phyloP scores from a whole-genome alignment of 1,140 invertebrate species.

The Meloidogyne hapla region DNA sequence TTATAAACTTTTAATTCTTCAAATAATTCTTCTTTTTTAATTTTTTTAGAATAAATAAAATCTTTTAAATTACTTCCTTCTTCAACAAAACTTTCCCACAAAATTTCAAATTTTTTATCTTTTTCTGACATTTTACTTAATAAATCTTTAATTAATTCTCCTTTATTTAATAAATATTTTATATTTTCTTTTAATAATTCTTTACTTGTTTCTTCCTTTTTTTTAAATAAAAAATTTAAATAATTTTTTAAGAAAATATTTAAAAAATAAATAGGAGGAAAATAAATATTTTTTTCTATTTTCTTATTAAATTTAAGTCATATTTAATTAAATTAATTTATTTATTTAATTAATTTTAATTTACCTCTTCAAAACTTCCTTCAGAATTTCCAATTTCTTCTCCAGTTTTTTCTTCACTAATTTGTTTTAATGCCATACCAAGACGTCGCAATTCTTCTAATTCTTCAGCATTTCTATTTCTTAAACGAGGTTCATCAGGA shows the following conservation, averaged over 20 bases:
- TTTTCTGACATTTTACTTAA: conserved; percentile 22
- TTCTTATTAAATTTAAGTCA: too few relatives aligned
- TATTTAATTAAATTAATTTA: too few relatives aligned
- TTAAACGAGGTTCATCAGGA: neutral
- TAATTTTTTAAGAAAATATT: conserved; percentile 8
- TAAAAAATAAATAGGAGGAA: too few relatives aligned
- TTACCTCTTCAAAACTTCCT: neutral
- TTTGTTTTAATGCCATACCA: conserved; percentile 6
- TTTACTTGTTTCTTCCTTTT: conserved; percentile 17
- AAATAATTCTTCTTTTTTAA: neutral
- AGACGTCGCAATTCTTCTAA: neutral
- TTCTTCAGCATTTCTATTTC: neutral
- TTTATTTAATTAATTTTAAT: neutral
- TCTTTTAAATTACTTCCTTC: conserved; percentile 14
- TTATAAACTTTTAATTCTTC: conserved; percentile 10
- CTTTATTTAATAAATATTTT: conserved; percentile 12
- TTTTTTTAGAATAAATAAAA: conserved; percentile 1
- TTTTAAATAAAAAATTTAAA: too few relatives aligned
- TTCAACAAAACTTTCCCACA: conserved; percentile 25
- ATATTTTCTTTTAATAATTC: neutral
- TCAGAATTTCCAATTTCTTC: neutral
- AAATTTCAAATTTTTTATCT: conserved; percentile 20
- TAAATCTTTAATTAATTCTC: conserved; percentile 5
- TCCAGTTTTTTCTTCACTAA: neutral
- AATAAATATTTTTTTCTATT: too few relatives aligned